These are phyloP conservation scores for Leucoraja ocellata DNA, from an alignment of 2,797 vertebrate genomes.

Conservation along the genomic window DNA sequence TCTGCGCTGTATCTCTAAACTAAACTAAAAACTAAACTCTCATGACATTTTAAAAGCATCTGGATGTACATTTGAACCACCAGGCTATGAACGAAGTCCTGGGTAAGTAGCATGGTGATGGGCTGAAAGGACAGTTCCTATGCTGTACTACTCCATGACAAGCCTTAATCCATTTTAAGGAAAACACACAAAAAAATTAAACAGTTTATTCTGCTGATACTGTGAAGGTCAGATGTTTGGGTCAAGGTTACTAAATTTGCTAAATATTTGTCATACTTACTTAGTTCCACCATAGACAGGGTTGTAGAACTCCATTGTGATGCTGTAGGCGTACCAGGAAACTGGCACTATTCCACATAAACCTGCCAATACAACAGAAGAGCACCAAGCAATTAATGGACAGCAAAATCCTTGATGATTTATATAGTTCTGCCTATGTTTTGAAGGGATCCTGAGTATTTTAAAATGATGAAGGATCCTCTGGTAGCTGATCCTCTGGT, in stretches of 20 bases:
- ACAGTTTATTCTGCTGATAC: no score
- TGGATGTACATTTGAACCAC: no score
- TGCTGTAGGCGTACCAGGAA: conserved; percentile 57
- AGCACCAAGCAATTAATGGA: not conserved
- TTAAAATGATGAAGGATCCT: no score
- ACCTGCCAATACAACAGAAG: conserved; percentile 46
- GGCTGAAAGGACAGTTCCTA: no score
- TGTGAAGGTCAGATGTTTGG: not conserved
- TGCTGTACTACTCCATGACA: not conserved
- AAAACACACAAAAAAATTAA: not conserved
- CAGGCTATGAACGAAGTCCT: no score
- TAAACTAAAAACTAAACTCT: no score
- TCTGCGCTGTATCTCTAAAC: no score
- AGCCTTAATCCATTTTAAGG: not conserved
- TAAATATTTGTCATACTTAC: conserved; percentile 43
- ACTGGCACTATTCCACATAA: conserved; percentile 54
- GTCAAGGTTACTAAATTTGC: conserved; percentile 39
- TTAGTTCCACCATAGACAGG: conserved; percentile 48
- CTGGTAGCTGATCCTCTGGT: no score
- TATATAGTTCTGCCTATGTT: not conserved
- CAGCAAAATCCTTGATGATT: not conserved
- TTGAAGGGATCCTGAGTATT: no score
- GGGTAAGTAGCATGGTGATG: no score
- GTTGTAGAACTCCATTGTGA: conserved; percentile 56
- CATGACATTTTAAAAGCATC: no score